Evolutionary conservation across 1,140 invertebrate genomes (phyloP), one percentile per base, ranked within the genome.

Genomic region (Frieseomelitta varia): DNA sequence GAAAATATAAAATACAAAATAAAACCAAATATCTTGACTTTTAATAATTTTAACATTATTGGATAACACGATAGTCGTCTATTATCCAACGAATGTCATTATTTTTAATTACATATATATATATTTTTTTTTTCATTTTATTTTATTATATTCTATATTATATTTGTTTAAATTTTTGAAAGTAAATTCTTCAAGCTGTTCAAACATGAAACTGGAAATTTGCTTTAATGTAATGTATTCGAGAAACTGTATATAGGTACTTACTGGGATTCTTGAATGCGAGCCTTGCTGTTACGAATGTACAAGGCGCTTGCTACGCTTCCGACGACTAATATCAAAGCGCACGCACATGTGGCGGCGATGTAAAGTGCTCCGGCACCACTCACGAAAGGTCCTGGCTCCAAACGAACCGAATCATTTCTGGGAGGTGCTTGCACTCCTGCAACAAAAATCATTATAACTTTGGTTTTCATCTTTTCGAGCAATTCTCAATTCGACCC

Each of bases 331-430:
- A 98, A 92, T 79, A 98, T 96, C 75, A 97, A 95, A 21, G 97
- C 97, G 84, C 97, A 96, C 1, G 97, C 97, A 94, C 97, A 97
- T 56, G 97, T 97, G 0, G 97, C 97, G 2, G 97, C 97, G 19
- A 97, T 96, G 90, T 97, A 97, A 86, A 97, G 95, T 14, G 97
- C 96, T 17, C 97, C 96, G 34, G 96, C 96, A 4, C 96, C 96
- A 61, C 96, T 95, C n/a, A 95, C 94, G 27, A 96, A 92, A 19
- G 96, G 96, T 83, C 96, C 96, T 10, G 96, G 96, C 73, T 96
- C 96, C 74, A 97, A 91, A 63, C 95, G 95, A 27, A 96, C 95
- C 2, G 96, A 96, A 82, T 96, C 96, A 87, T 97, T 97, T 85
- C 95, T 95, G 1, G 95, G 95, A 74, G 95, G 93, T 63, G 95